These are phyloP conservation scores for Drosophila arawakana DNA, from an alignment of 1,140 invertebrate genomes.

Conservation along the genomic window DNA sequence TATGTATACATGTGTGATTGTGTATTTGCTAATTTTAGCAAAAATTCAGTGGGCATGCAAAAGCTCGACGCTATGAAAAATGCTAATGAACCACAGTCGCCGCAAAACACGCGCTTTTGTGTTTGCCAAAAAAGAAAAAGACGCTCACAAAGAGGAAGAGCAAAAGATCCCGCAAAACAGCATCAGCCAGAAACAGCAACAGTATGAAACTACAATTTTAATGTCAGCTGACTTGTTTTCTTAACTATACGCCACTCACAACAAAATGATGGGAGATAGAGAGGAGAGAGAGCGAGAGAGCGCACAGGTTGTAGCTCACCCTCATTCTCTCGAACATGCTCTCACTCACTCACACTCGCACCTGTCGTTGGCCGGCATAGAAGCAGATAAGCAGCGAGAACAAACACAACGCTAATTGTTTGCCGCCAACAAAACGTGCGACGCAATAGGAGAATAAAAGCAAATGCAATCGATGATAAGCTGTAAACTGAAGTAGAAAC, in stretches of 20 bases:
- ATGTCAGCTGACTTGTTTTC: conserved; percentile 71
- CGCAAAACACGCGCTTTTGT: conserved; percentile 38
- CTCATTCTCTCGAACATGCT: conserved; percentile 14
- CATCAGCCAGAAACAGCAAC: conserved; percentile 9
- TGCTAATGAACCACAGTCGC: conserved; percentile 49
- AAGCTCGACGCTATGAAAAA: conserved; percentile 48
- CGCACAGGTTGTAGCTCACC: conserved; percentile 1
- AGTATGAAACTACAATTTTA: conserved; percentile 49
- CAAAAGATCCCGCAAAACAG: conserved; percentile 8
- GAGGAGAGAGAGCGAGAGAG: conserved; percentile 8
- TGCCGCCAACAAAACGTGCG: conserved; percentile 58
- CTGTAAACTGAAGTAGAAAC: not conserved
- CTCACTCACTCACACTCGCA: conserved; percentile 21
- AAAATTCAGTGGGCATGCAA: conserved; percentile 42
- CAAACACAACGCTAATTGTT: conserved; percentile 52
- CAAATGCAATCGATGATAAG: conserved; percentile 40
- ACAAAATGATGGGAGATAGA: not conserved
- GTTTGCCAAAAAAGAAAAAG: conserved; percentile 19
- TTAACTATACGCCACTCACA: conserved; percentile 15
- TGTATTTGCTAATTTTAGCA: conserved; percentile 68
- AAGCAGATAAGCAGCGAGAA: conserved; percentile 36
- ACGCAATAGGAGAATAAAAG: conserved; percentile 45
- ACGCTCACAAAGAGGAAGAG: not conserved
- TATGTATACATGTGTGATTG: conserved; percentile 11
- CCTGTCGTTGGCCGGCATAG: conserved; percentile 35